Evolutionary conservation across 2,888 invertebrate genomes (phyloP).

Genomic region (Smittia aterrima): DNA sequence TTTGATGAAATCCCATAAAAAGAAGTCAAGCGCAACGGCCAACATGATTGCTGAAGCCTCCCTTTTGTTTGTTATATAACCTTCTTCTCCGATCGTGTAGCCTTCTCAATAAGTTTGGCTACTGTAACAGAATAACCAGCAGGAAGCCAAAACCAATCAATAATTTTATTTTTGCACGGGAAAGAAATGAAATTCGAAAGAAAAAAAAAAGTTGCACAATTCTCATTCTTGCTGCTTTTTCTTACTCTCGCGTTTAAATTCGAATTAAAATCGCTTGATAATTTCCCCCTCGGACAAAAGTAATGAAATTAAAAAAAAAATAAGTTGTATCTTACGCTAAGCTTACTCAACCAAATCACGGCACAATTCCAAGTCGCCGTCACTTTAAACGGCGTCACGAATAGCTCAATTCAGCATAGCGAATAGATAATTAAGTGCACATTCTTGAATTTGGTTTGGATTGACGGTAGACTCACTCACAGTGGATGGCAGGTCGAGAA

Average conservation of each 20-base stretch:
- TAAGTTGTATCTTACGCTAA: background rate
- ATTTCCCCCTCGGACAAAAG: background rate
- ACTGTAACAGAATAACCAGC: slow-evolving; percentile 30
- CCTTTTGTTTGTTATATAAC: slow-evolving; percentile 26
- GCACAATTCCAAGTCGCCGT: background rate
- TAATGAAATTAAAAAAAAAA: background rate
- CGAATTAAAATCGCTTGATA: background rate
- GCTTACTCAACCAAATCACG: background rate
- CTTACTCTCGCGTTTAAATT: background rate
- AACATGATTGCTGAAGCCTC: background rate
- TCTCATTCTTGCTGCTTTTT: background rate
- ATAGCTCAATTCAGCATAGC: background rate
- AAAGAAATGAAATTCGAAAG: background rate
- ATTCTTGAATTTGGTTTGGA: background rate
- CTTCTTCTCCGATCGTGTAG: slow-evolving; percentile 26
- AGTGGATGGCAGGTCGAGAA: background rate
- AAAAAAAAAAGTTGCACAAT: slow-evolving; percentile 2
- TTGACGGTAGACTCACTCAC: too few species aligned
- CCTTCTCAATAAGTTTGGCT: slow-evolving; percentile 29
- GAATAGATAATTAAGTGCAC: background rate
- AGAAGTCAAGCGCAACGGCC: background rate
- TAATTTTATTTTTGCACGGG: background rate
- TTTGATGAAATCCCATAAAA: background rate
- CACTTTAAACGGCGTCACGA: background rate
- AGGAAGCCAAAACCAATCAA: slow-evolving; percentile 33